A percentile compares a stretch with the other conserved stretches of the same genome.
Conservation (phyloP, 2,113 vertebrate genomes). For the Candoia aspera region DNA sequence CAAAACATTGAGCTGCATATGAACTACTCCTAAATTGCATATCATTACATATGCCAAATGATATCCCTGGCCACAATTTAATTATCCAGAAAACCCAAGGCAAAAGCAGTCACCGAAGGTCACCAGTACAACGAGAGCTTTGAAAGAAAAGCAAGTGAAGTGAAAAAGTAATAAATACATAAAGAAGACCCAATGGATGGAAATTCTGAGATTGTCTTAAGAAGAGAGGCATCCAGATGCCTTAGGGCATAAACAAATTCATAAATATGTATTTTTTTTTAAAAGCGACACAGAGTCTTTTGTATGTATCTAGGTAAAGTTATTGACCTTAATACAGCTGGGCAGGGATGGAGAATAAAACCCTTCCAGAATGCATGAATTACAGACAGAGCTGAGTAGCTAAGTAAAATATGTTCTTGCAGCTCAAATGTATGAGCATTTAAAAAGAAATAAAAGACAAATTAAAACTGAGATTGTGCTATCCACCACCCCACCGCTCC, state of each 20-base stretch:
- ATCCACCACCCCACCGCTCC: background rate
- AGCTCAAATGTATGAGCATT: background rate
- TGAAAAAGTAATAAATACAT: slow-evolving; percentile 6
- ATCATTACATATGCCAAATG: background rate
- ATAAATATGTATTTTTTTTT: slow-evolving; percentile 14
- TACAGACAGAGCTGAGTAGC: background rate
- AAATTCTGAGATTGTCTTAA: slow-evolving; percentile 9
- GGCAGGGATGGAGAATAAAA: background rate
- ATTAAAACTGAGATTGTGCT: background rate
- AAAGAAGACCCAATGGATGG: background rate
- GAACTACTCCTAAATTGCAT: background rate
- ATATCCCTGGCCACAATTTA: background rate
- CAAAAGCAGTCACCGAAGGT: background rate
- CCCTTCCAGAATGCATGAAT: background rate
- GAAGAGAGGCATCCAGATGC: background rate
- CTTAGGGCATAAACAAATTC: background rate
- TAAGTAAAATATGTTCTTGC: background rate
- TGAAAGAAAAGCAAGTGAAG: background rate
- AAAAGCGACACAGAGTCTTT: background rate
- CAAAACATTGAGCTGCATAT: background rate
- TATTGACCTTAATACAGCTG: slow-evolving; percentile 20
- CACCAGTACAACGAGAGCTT: slow-evolving; percentile 7
- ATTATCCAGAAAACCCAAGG: background rate
- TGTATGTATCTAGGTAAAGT: background rate
- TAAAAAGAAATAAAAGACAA: background rate